phyloP scores from a whole-genome alignment of 2,797 vertebrate genomes.

The Gallinago solitaria region DNA sequence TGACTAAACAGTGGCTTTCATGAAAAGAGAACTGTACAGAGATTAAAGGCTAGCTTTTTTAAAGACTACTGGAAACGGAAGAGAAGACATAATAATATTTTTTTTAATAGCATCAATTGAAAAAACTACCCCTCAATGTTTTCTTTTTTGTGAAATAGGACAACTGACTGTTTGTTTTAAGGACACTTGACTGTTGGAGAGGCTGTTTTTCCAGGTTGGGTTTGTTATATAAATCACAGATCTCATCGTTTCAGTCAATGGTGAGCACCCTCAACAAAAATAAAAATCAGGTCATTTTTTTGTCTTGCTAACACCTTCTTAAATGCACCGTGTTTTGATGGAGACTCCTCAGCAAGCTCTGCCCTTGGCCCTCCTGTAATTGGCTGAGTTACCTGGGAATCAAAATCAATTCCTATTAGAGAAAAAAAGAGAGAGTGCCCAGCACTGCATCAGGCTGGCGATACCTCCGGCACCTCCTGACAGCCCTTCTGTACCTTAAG shows the following conservation, averaged over 20 bases:
- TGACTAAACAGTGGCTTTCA: neutral
- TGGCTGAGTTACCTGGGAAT: neutral
- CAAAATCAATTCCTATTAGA: neutral
- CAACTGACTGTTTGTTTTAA: neutral
- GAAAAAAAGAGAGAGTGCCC: neutral
- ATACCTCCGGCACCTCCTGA: fast-evolving
- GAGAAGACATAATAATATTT: neutral
- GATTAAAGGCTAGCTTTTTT: neutral
- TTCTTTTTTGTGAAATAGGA: neutral
- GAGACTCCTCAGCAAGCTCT: neutral
- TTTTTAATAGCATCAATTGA: neutral
- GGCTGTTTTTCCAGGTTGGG: neutral
- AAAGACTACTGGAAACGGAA: neutral
- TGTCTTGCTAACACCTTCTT: neutral
- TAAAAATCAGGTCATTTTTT: neutral
- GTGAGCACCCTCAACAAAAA: neutral
- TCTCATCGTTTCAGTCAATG: neutral
- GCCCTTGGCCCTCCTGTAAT: neutral
- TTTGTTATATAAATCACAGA: neutral
- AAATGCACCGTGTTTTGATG: neutral
- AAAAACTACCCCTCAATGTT: neutral
- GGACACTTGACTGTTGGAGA: neutral
- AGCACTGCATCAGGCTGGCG: neutral
- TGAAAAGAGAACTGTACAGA: neutral
- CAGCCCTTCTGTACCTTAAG: neutral